Conservation (phyloP, 2,888 invertebrate species). For the Ramazzottius varieornatus region DNA sequence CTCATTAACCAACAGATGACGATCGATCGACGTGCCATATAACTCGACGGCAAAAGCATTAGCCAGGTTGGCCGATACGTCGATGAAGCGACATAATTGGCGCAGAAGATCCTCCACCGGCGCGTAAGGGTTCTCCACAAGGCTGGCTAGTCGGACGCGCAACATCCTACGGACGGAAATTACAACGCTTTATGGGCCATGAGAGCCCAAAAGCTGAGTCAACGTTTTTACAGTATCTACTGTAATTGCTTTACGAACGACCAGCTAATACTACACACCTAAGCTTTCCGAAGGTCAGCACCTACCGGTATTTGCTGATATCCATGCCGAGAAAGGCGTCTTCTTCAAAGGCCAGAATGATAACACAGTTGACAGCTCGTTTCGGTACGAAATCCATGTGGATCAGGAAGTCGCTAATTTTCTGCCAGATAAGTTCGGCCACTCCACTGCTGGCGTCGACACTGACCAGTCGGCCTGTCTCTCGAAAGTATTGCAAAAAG, state of each 20-base stretch:
- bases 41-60: background rate
- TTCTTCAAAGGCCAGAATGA: background rate
- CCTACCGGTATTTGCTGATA: background rate
- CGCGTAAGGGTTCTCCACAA: background rate
- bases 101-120: background rate
- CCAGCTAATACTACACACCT: background rate
- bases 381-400: background rate
- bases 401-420: background rate
- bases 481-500: background rate
- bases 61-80: background rate
- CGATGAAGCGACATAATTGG: background rate
- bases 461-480: slow-evolving; percentile 1
- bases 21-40: background rate
- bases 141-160: background rate
- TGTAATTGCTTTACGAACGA: no score
- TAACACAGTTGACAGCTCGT: slow-evolving; percentile 1
- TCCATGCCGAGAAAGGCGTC: slow-evolving; percentile 1
- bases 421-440: background rate
- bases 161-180: background rate
- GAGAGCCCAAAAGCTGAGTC: no score
- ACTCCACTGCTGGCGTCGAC: background rate
- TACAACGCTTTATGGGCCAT: no score
- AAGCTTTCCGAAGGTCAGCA: background rate
- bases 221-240: no score
- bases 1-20: background rate